Evolutionary conservation across 1,140 invertebrate species (phyloP), one percentile per base, ranked within the genome.

Genomic region (Mya arenaria): DNA sequence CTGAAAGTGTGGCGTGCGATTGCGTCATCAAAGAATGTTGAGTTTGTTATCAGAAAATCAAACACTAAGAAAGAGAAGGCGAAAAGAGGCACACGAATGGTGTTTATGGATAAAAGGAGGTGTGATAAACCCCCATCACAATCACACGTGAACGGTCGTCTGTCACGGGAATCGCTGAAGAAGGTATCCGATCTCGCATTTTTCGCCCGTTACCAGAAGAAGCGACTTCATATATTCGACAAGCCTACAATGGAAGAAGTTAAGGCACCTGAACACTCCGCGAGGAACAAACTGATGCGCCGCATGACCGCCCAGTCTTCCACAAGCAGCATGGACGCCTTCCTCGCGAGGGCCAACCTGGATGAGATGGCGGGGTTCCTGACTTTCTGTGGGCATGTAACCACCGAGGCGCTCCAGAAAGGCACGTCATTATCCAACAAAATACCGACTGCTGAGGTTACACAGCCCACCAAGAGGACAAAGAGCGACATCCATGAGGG

Each of bases 281-380:
- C 41, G 44, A 36, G 58, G 34, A 72, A 58, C 1, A 55, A 44
- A 37, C 37, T 75, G 8, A 75, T 75, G 58, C 44, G 17, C 32
- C 44, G 48, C n/a, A 37, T 78, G 62, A 55, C 30, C 6, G 36
- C 62, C 25, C 28, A 78, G 17, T 44, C 75, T 19, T 78, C 62
- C 17, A 28, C 60, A 0, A 68, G 68, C 48, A 78, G 75, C 39
- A 78, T 78, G 75, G 75, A 78, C 48, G 75, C 63, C 68, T 78
- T 78, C 75, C 30, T 78, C 0, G 75, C 62, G n/a, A 78, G 68
- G 28, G 44, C 62, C 1, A 63, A 78, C 23, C 13, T 78, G 23
- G 44, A 78, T 36, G 41, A 78, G 34, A 66, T 78, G 75, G 75
- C 62, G 19, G 36, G 30, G n/a, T 78, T 78, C 37, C 63, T 78